Conservation (phyloP, 2,113 vertebrate genomes). For the Rafetus swinhoei region DNA sequence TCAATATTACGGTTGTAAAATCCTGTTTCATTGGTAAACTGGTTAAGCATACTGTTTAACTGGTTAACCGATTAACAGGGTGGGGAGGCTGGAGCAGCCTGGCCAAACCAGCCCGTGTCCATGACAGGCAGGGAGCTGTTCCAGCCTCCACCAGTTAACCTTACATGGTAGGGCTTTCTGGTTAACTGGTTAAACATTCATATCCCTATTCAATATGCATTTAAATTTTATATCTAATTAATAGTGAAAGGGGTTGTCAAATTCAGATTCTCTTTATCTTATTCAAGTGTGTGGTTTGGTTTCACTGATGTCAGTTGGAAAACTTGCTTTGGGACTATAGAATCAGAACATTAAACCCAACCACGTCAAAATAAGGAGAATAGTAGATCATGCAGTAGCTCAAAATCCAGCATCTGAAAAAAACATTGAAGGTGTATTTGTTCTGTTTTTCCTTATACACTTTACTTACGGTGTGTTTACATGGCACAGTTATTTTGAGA, state of each 20-base stretch:
- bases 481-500: too few relatives aligned
- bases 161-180: too few relatives aligned
- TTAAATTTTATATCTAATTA: background rate
- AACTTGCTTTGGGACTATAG: background rate
- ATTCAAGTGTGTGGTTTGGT: background rate
- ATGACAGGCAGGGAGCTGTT: too few relatives aligned
- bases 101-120: too few relatives aligned
- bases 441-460: background rate
- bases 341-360: background rate
- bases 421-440: background rate
- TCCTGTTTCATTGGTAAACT: too few relatives aligned
- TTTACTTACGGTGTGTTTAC: background rate
- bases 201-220: background rate
- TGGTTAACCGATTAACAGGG: too few relatives aligned
- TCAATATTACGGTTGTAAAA: too few relatives aligned
- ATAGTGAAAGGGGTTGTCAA: background rate
- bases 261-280: background rate
- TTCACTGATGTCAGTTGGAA: background rate
- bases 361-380: background rate
- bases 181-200: too few relatives aligned
- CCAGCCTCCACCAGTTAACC: too few relatives aligned
- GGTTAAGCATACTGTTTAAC: too few relatives aligned
- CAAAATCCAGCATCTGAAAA: background rate
- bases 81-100: too few relatives aligned
- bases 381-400: background rate